phyloP scores from a whole-genome alignment of 1,140 invertebrate species.

The silkworm (Bombyx mori) region DNA sequence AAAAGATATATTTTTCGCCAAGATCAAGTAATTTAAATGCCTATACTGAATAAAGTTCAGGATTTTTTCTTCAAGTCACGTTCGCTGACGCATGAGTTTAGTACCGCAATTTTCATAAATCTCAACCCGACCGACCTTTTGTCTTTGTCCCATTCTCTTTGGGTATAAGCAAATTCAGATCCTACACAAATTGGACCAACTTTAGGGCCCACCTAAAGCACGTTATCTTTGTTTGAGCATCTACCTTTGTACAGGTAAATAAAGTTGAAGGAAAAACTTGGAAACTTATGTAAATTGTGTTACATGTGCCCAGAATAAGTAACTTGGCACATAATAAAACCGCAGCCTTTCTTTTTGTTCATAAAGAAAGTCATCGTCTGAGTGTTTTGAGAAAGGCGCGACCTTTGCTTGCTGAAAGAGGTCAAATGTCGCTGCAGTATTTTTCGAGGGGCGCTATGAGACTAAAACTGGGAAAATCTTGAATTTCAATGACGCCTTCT shows the following conservation, averaged over 20 bases:
- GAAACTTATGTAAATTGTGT: slow-evolving; percentile 34
- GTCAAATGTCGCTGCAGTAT: slow-evolving; percentile 3
- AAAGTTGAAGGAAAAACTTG: slow-evolving; percentile 29
- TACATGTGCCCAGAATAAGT: slow-evolving; percentile 36
- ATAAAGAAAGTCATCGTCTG: slow-evolving; percentile 21
- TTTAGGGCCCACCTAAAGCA: not conserved
- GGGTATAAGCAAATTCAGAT: slow-evolving; percentile 41
- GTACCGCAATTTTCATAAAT: slow-evolving; percentile 45
- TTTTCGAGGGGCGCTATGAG: not conserved
- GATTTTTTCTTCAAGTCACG: slow-evolving; percentile 9
- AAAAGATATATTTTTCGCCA: no score
- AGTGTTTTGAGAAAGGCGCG: slow-evolving; percentile 22
- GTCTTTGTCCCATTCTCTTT: slow-evolving; percentile 38
- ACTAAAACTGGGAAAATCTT: not conserved
- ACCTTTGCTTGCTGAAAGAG: slow-evolving; percentile 4
- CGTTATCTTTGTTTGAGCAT: slow-evolving; percentile 18
- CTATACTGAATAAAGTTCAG: slow-evolving; percentile 7
- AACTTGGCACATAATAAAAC: slow-evolving; percentile 25
- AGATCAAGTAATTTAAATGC: no score
- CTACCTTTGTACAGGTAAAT: slow-evolving; percentile 24
- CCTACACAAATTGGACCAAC: slow-evolving; percentile 32
- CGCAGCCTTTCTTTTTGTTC: slow-evolving; percentile 19
- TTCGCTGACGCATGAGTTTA: slow-evolving; percentile 18
- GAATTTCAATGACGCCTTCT: no score
- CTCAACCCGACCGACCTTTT: slow-evolving; percentile 38